phyloP scores from a whole-genome alignment of 53 echinoderm and acorn worm species.

The Stichopus horrens region DNA sequence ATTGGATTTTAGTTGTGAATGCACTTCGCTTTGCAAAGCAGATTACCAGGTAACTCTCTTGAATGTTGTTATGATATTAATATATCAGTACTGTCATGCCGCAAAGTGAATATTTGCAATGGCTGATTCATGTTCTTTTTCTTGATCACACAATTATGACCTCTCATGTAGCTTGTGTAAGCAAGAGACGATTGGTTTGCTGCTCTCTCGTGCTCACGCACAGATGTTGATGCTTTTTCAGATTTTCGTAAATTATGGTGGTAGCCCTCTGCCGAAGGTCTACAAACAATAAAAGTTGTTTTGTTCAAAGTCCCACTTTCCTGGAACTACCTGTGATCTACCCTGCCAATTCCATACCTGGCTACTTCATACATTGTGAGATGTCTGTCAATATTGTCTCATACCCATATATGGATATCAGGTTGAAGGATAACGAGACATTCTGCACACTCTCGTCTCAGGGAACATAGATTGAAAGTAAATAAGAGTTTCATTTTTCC shows the following conservation, averaged over 20 bases:
- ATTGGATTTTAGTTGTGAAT: no score
- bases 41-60: no score
- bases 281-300: neutral
- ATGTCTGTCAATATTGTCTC: neutral
- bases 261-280: neutral
- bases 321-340: neutral
- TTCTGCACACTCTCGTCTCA: neutral
- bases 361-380: conserved; percentile 16
- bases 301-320: neutral
- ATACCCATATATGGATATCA: conserved; percentile 13
- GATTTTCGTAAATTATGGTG: neutral
- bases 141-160: no score
- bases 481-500: neutral
- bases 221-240: neutral
- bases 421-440: conserved; percentile 3
- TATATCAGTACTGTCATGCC: no score
- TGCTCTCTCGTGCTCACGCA: neutral
- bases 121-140: no score
- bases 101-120: no score
- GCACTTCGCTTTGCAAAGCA: no score
- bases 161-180: no score
- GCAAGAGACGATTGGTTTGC: neutral
- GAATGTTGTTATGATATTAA: no score
- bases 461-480: neutral
- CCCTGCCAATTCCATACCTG: neutral